Evolutionary conservation across 2,113 vertebrate species (phyloP).

Genomic region (Rhinolophus sinicus): DNA sequence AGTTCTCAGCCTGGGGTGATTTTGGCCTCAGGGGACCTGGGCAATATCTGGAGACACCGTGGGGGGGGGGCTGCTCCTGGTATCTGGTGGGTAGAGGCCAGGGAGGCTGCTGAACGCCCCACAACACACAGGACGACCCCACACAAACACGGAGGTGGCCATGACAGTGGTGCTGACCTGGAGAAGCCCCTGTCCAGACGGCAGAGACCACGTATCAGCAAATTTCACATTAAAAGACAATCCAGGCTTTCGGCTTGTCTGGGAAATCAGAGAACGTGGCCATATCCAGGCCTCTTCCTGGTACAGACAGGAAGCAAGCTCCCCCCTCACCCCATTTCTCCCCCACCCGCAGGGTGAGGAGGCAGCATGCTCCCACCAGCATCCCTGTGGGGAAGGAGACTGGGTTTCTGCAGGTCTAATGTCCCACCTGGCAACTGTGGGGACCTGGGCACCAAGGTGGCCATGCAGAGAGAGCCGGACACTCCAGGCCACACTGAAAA

Average conservation of each 20-base stretch:
- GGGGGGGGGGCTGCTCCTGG: not conserved
- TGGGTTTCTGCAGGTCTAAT: rapidly evolving
- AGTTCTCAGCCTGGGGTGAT: not conserved
- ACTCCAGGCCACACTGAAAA: no score
- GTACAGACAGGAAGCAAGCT: not conserved
- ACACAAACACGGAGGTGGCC: rapidly evolving
- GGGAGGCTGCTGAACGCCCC: rapidly evolving
- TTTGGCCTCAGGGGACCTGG: not conserved
- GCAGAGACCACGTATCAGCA: rapidly evolving
- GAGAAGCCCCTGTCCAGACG: rapidly evolving
- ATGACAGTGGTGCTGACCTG: rapidly evolving
- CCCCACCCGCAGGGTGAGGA: no score
- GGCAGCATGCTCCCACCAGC: rapidly evolving
- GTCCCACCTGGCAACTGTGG: not conserved
- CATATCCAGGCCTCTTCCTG: not conserved
- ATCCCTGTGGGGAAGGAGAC: not conserved
- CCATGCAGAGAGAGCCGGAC: not conserved
- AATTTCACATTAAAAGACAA: not conserved
- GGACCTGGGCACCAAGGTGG: not conserved
- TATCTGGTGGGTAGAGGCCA: no score
- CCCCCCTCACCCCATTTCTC: no score
- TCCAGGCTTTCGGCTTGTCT: not conserved
- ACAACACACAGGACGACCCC: rapidly evolving
- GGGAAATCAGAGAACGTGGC: not conserved
- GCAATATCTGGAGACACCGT: not conserved